These are phyloP conservation scores for Drosophila paucipuncta DNA, from an alignment of 2,888 invertebrate species.

Conservation along the genomic window DNA sequence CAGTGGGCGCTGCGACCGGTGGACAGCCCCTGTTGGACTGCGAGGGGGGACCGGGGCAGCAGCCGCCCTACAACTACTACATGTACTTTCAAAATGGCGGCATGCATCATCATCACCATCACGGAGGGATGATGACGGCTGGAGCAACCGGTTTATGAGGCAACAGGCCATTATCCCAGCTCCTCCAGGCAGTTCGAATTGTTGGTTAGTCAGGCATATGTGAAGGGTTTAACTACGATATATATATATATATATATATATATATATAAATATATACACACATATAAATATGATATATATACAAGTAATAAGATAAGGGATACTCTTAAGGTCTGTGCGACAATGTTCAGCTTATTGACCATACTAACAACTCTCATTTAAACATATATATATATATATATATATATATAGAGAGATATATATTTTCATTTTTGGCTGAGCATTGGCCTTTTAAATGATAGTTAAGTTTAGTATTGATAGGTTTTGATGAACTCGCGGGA, in stretches of 20 bases:
- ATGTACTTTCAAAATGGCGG: conserved; percentile 85
- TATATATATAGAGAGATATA: no score
- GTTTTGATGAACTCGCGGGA: conserved; percentile 21
- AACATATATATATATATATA: background rate
- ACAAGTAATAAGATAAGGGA: conserved; percentile 27
- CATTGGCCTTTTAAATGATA: conserved; percentile 17
- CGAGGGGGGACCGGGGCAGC: conserved; percentile 79
- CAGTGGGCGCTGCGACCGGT: conserved; percentile 61
- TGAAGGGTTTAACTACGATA: conserved; percentile 53
- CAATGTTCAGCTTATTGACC: conserved; percentile 6
- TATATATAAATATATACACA: conserved; percentile 17
- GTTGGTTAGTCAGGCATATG: conserved; percentile 41
- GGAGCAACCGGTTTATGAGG: conserved; percentile 85
- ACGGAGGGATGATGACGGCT: conserved; percentile 84
- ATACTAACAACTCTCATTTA: conserved; percentile 17
- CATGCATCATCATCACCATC: conserved; percentile 84
- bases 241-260: conserved; percentile 24
- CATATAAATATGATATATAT: conserved; percentile 20
- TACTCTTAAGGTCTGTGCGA: conserved; percentile 17
- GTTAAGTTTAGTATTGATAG: conserved; percentile 27
- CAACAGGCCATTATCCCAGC: background rate
- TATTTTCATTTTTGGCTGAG: background rate
- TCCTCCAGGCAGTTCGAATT: conserved; percentile 16
- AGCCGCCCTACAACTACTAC: conserved; percentile 85
- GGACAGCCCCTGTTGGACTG: conserved; percentile 79